Evolutionary conservation across 92 coral and sea anemone species (phyloP).

Genomic region (Plumapathes pennacea): DNA sequence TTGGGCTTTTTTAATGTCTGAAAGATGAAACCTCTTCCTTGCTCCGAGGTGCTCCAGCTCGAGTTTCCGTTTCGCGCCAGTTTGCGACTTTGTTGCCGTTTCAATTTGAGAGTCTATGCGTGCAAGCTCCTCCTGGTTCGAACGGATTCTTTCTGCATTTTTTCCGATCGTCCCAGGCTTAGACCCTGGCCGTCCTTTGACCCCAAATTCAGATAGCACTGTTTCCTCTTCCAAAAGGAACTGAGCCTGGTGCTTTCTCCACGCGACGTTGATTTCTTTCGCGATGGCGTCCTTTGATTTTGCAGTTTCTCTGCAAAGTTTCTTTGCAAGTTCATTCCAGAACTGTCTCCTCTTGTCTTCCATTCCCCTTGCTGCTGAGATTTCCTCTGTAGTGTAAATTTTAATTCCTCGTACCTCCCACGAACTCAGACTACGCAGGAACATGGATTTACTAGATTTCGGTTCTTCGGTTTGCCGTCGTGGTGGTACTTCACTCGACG

Average conservation of each 20-base stretch:
- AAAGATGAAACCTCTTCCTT: conserved; percentile 5
- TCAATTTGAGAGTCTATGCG: background rate
- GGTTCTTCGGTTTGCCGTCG: background rate
- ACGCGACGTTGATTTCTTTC: conserved; percentile 5
- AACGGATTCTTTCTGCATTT: conserved; percentile 24
- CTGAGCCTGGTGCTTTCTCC: conserved; percentile 17
- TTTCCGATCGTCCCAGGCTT: conserved; percentile 23
- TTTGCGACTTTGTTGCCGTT: conserved; percentile 5
- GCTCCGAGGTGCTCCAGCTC: background rate
- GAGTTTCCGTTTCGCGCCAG: conserved; percentile 5
- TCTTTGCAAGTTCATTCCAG: conserved; percentile 19
- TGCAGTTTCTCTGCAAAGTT: conserved; percentile 14
- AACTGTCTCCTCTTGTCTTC: conserved; percentile 3
- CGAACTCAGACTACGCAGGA: conserved; percentile 7
- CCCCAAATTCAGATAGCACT: conserved; percentile 5
- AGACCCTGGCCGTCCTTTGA: background rate
- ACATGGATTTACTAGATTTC: background rate
- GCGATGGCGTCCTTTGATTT: conserved; percentile 3
- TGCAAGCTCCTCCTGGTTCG: conserved; percentile 6
- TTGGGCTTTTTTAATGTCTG: conserved; percentile 22
- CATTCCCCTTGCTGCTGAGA: conserved; percentile 5
- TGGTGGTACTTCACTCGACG: background rate
- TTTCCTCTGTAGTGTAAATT: conserved; percentile 8
- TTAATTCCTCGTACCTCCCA: conserved; percentile 26
- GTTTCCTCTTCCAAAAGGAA: conserved; percentile 17